Evolutionary conservation across 2,797 vertebrate genomes (phyloP), one percentile per base, ranked within the genome.

Genomic region (Coracias cyanogaster): DNA sequence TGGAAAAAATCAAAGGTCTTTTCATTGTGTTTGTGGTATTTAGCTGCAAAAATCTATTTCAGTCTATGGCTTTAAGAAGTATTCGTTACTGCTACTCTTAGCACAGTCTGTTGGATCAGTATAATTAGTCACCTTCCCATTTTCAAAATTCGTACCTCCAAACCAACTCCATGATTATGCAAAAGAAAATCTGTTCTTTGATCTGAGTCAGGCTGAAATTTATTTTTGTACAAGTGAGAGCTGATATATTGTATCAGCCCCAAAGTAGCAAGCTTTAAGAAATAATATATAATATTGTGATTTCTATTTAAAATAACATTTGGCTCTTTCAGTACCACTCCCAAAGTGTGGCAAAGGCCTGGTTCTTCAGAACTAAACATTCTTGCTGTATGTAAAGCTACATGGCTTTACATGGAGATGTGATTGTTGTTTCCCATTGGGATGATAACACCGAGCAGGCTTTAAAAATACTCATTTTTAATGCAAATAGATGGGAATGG

Each of bases 351-450:
- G 4, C 39, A 73, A 48, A 74, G 7, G 7, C 15, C 31, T 43
- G 13, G 4, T 19, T 87, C 35, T 84, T 62, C 54, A 76, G 28
- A 74, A 7, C 29, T 74, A 65, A 73, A 6, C 7, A 22, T 83
- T 82, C 58, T 71, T 64, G 18, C 43, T 52, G 1, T 66, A 26
- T 31, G 3, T 46, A 76, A 49, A 89, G 28, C 8, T 82, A 17
- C 9, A 15, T 3, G 89, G 9, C 15, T 37, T 37, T 37, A 31
- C n/a, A 17, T 37, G 28, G 25, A 64, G 79, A 62, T 17, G 15
- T 20, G 31, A 31, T 15, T 72, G 12, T 24, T 82, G 19, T n/a
- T 80, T 70, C 24, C 62, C 7, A 26, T 43, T 0, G 0, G 31
- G 31, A 43, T 45, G 19, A 45, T 74, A 87, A 82, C 58, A 78